These are phyloP conservation scores for Neopipo cinnamomea DNA, from an alignment of 2,113 vertebrate species.

Conservation along the genomic window DNA sequence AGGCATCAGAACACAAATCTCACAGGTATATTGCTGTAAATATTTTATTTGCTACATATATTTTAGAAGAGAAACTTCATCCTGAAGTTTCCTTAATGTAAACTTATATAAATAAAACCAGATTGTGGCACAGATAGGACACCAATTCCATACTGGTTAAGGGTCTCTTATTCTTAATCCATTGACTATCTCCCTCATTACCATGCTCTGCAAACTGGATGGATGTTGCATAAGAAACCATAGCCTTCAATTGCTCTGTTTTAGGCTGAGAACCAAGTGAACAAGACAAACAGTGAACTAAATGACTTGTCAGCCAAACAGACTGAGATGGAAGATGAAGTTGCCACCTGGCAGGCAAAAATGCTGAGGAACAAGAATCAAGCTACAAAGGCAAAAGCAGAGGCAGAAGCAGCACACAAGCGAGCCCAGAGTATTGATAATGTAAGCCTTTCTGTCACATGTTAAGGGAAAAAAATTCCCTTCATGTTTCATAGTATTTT, in stretches of 20 bases:
- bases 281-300: conserved; percentile 35
- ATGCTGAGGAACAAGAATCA: conserved; percentile 65
- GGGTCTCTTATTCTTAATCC: neutral
- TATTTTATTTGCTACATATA: neutral
- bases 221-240: neutral
- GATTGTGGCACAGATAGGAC: neutral
- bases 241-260: conserved; percentile 14
- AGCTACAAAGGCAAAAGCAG: conserved; percentile 42
- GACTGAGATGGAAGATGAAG: conserved; percentile 59
- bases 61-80: neutral
- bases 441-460: conserved; percentile 25
- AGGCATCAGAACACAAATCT: conserved; percentile 41
- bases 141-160: neutral
- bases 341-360: conserved; percentile 71
- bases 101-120: neutral
- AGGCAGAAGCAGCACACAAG: conserved; percentile 59
- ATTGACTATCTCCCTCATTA: neutral
- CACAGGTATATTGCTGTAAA: conserved; percentile 66
- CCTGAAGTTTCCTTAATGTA: neutral
- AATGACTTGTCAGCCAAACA: conserved; percentile 49
- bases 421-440: conserved; percentile 20
- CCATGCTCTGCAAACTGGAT: neutral
- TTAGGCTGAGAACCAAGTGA: conserved; percentile 74
- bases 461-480: neutral
- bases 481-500: neutral